Base-by-base conservation (phyloP, 1,140 invertebrate genomes). In the Holcopasites calliopsidis region DNA sequence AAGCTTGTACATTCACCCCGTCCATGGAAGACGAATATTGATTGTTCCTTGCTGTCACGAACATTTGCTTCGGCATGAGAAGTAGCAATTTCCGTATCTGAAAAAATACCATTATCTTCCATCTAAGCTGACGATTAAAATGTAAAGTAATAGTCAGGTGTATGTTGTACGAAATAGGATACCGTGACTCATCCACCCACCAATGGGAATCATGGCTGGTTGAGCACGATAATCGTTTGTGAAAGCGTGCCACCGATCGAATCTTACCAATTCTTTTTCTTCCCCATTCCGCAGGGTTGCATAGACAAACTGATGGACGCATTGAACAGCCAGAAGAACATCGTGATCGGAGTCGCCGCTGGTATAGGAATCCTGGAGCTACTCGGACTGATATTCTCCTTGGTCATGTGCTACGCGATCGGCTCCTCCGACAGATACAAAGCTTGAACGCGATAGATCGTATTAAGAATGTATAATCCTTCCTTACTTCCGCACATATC, bases 341-440 rank as follows among this genome's bases (percentile, higher is more conserved):
- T 94, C 47, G 91, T 97, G 44, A 92, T 96, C 50, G 93, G 93
- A 35, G 90, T 95, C 10, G 93, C 93, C 0, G 92, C 95, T 62
- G 93, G 93, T 26, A 92, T 97, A 52, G 93, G 95, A 42, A 90
- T 94, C 18, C 77, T 95, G 73, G 94, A 97, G 91, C 88, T 96
- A 54, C 86, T 97, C 33, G 95, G 95, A 42, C 92, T 97, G 81
- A 94, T 96, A 57, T 96, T 97, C 84, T 95, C 96, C 2, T 91
- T 97, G 85, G 93, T 96, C 77, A 91, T 97, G 23, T 96, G 96
- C 86, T 97, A 95, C 89, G 94, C 95, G 33, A 94, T 96, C 75
- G 93, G 93, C 77, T 92, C 93, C 72, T 92, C 93, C 18, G 93
- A 95, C 79, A 92, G 94, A 84, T 95, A 95, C 89, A 95, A 95